Base-by-base conservation (phyloP, 2,888 invertebrate genomes). In the Ormyrus labotus region DNA sequence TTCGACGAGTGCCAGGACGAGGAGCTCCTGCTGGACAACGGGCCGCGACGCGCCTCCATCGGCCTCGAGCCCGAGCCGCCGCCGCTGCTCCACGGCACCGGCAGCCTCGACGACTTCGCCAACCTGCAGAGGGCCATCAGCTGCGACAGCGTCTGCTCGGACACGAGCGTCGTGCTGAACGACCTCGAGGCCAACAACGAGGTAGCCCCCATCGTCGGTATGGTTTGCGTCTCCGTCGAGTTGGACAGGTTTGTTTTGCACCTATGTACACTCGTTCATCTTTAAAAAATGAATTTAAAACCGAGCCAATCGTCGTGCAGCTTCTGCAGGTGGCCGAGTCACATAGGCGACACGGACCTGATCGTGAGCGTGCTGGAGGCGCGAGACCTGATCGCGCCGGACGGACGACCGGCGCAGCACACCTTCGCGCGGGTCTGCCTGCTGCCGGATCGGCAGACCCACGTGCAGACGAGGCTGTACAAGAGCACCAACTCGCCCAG, bases 141-240 rank as follows among this genome's bases (percentile, higher is more conserved):
- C 47, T 96, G 95, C 88, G 96, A 96, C 86, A 96, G 96, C 69
- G 95, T 96, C 47, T 95, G 94, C 85, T 96, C 96, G 0, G 96
- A 96, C 85, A 95, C 95, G 0, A 95, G 95, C 1, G 94, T 96
- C 1, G 93, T 93, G 45, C 92, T 95, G 48, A 94, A 93, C 69
- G 95, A 95, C 87, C 92, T 95, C 65, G 83, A 85, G 53, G 93
- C 93, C 67, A 94, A 95, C 86, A 91, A 95, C 67, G 83, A 85
- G 55, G 94, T 94, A 86, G 93, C 94, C 8, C 94, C 94, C 82
- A 92, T 94, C 78, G 95, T 95, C 1, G 96, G 96, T 6, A 94
- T 95, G 88, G 91, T 96, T 7, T 95, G 96, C 89, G 93, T 34
- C 0, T 96, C 82, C 95, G 95, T 96, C 71, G 95, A 96, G 88